Evolutionary conservation across 1,140 invertebrate species (phyloP), one percentile per base, ranked within the genome.

Genomic region (Papilio machaon): DNA sequence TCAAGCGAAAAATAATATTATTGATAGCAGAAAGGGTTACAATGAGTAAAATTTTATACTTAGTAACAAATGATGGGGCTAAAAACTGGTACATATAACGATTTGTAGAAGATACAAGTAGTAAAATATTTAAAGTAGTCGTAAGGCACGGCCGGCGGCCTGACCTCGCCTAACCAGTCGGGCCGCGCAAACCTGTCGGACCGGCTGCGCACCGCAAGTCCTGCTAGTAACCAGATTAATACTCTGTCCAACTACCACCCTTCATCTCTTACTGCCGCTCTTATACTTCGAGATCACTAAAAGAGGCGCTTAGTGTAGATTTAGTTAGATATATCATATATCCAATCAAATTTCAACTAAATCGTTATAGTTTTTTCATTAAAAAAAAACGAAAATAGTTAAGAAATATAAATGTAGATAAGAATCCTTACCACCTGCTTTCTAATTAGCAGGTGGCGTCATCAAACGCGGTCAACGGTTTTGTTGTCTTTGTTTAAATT

Each of bases 101-200:
- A 23, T 30, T 64, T 35, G 23, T 67, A 67, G 30, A 35, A 30
- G 64, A 10, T 67, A 67, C 5, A 35, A 13, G 64, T 30, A 67
- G 23, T 67, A 67, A 67, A 67, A 67, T 67, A 38, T 35, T 67
- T 3, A 67, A 67, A 67, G 64, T 67, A 67, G 17, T 35, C 3
- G 35, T 73, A 73, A 35, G 73, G 43, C 73, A 73, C 73, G n/a
- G 19, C 19, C 60, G 10, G 19, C 43, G 17, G 74, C 74, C 74
- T 76, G 74, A 76, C 74, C 74, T 76, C 74, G 74, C 74, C 43
- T 76, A 76, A 76, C 46, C 43, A 76, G 74, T 49, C 19, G 13
- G 47, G 11, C 23, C 47, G 43, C 11, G 46, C 43, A 76, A 76
- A 76, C 74, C 74, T 30, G 74, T 76, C 47, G 19, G 19, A n/a